Evolutionary conservation across 1,140 invertebrate species (phyloP).

Genomic region (Sitophilus oryzae): DNA sequence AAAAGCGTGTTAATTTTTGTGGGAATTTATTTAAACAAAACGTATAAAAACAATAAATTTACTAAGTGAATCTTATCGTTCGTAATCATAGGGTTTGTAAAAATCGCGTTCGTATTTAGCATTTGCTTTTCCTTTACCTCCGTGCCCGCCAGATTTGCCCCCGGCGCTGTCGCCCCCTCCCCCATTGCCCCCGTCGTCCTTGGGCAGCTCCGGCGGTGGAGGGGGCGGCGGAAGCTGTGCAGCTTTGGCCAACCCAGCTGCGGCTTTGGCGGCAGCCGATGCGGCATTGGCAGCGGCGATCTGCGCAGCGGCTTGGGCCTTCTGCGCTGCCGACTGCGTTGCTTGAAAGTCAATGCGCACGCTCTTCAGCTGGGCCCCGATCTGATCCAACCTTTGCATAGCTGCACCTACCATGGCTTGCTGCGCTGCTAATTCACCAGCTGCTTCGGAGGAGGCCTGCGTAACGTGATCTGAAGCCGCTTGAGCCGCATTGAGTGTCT

Average conservation of each 20-base stretch:
- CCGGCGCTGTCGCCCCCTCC: conserved; percentile 10
- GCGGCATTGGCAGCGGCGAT: conserved; percentile 51
- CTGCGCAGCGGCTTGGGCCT: conserved; percentile 52
- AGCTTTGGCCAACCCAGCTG: conserved; percentile 37
- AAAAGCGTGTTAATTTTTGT: conserved; percentile 21
- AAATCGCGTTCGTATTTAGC: conserved; percentile 20
- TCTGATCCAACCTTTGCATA: conserved; percentile 52
- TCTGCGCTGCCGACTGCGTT: conserved; percentile 57
- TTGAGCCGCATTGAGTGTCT: conserved; percentile 62
- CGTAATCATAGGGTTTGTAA: conserved; percentile 22
- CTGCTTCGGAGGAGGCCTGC: conserved; percentile 58
- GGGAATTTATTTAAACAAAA: conserved; percentile 25
- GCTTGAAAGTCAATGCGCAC: conserved; percentile 63
- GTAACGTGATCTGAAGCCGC: conserved; percentile 59
- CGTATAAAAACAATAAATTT: conserved; percentile 25
- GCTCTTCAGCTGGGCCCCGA: conserved; percentile 56
- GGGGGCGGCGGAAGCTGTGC: conserved; percentile 26
- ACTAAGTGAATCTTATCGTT: conserved; percentile 14
- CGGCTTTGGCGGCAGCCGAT: conserved; percentile 49
- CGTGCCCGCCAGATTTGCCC: conserved; percentile 15
- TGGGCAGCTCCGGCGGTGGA: conserved; percentile 19
- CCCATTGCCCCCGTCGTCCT: conserved; percentile 11
- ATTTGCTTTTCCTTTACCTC: conserved; percentile 21
- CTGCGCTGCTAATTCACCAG: conserved; percentile 61
- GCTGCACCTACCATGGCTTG: conserved; percentile 66